Conservation (phyloP, 2,888 invertebrate genomes). For the Helleia helle region DNA sequence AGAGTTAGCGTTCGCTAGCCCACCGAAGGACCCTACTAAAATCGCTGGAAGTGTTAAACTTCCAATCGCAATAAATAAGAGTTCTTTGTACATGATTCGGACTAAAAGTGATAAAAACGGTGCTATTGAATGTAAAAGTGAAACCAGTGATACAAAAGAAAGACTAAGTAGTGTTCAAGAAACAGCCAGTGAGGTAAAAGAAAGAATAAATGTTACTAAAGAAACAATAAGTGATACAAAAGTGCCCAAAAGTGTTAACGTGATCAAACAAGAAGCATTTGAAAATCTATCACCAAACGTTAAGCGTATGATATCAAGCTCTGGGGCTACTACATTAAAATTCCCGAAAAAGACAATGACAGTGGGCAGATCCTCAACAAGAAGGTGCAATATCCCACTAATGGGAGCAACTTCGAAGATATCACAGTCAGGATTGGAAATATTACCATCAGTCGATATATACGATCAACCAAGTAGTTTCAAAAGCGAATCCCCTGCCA, state of each 20-base stretch:
- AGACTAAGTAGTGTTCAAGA: conserved; percentile 47
- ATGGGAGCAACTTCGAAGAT: conserved; percentile 69
- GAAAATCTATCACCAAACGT: conserved; percentile 76
- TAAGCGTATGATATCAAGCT: conserved; percentile 75
- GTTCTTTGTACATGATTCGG: conserved; percentile 51
- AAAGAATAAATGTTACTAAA: too few species aligned
- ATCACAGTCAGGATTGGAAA: conserved; percentile 63
- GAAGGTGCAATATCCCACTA: conserved; percentile 61
- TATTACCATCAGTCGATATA: conserved; percentile 59
- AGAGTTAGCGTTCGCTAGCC: conserved; percentile 26
- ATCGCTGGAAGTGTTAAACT: conserved; percentile 55
- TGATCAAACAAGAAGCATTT: conserved; percentile 56
- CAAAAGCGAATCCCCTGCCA: conserved; percentile 35
- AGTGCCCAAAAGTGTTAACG: too few species aligned
- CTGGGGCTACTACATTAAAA: conserved; percentile 53
- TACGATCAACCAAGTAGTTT: conserved; percentile 51
- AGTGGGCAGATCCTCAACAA: conserved; percentile 44
- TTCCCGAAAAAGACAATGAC: conserved; percentile 53
- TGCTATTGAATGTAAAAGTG: conserved; percentile 30
- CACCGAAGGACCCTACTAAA: conserved; percentile 45
- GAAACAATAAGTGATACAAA: too few species aligned
- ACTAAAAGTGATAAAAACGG: conserved; percentile 60
- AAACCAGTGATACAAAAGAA: conserved; percentile 43
- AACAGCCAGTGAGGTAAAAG: too few species aligned
- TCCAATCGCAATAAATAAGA: conserved; percentile 57